A percentile compares a stretch with the other conserved stretches of the same genome.
phyloP scores from a whole-genome alignment of 1,140 invertebrate genomes.

The Caenorhabditis inopinata region DNA sequence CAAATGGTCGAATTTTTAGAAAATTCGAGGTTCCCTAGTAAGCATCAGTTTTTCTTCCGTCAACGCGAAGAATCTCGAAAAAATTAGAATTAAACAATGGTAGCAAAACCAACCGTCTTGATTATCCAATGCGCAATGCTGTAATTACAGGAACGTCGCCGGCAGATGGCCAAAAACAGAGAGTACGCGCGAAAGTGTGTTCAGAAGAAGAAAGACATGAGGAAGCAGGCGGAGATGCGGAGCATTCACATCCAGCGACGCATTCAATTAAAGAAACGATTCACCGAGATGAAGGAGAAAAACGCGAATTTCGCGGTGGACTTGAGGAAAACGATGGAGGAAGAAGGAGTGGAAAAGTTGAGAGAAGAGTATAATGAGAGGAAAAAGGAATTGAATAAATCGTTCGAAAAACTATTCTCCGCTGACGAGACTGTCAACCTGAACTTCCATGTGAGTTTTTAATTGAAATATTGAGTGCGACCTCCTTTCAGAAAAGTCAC shows the following conservation, averaged over 20 bases:
- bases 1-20: no score
- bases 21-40: no score
- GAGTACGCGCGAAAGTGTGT: constrained; percentile 16
- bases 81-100: neutral
- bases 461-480: neutral
- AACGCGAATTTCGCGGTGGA: neutral
- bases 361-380: neutral
- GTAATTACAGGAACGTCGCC: neutral
- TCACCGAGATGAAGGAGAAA: neutral
- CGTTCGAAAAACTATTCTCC: neutral
- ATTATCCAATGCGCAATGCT: neutral
- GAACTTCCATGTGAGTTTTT: constrained; percentile 15
- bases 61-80: no score
- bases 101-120: neutral
- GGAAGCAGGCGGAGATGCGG: neutral
- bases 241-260: neutral
- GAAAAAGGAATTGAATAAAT: neutral
- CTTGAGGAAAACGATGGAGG: neutral
- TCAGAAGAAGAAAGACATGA: neutral
- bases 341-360: neutral
- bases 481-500: no score
- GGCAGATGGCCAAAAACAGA: neutral
- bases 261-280: neutral
- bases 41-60: no score
- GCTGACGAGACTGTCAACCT: neutral